Percentiles rank a stretch among this genome's conserved stretches.
These are phyloP conservation scores for Diadumene lineata DNA, from an alignment of 92 coral and sea anemone genomes.

Conservation along the genomic window DNA sequence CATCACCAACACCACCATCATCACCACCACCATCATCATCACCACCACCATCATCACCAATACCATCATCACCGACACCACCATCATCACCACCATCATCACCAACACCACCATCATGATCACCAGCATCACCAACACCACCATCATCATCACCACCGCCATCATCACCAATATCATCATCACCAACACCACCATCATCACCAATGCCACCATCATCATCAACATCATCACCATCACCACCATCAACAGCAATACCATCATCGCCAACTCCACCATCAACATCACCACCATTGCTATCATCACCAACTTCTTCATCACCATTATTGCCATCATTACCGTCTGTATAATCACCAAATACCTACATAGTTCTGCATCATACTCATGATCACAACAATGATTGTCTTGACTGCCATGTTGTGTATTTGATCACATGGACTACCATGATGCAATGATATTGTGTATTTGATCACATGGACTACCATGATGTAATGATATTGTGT, in stretches of 20 bases:
- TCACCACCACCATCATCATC: background rate
- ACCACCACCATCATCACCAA: background rate
- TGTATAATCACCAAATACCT: background rate
- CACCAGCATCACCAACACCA: background rate
- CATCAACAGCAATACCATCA: background rate
- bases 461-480: slow-evolving; percentile 11
- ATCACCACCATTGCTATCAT: background rate
- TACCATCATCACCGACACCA: background rate
- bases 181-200: background rate
- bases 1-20: background rate
- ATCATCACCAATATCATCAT: background rate
- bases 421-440: background rate
- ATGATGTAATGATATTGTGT: too few relatives aligned
- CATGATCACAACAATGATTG: background rate
- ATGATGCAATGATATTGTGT: background rate
- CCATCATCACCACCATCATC: background rate
- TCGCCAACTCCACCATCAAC: background rate
- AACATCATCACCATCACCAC: background rate
- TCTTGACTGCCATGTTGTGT: background rate
- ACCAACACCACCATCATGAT: background rate
- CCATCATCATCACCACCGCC: background rate
- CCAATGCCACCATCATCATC: background rate
- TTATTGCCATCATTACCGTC: background rate
- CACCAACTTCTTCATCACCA: background rate
- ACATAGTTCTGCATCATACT: background rate